Percentiles rank a stretch among this genome's conserved stretches.
Conservation (phyloP, 1,140 invertebrate genomes). For the Whitmania pigra region DNA sequence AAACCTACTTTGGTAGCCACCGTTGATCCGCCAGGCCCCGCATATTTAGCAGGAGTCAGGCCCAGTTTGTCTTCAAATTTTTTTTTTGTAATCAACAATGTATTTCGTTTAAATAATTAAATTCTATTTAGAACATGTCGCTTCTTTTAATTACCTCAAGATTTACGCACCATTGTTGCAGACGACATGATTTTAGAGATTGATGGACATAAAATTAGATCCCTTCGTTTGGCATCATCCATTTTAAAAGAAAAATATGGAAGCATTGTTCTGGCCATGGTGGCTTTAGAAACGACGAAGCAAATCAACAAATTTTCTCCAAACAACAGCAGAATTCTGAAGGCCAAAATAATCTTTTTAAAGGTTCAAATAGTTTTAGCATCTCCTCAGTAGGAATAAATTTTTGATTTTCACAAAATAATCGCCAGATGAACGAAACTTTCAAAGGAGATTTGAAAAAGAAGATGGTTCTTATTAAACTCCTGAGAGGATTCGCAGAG, state of each 20-base stretch:
- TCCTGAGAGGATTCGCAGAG: conserved; percentile 40
- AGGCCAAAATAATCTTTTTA: background rate
- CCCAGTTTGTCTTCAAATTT: conserved; percentile 28
- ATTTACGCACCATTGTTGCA: conserved; percentile 20
- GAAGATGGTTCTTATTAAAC: conserved; percentile 38
- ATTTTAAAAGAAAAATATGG: conserved; percentile 28
- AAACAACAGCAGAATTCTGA: background rate
- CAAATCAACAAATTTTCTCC: background rate
- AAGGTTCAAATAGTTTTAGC: background rate
- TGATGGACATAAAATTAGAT: conserved; percentile 29
- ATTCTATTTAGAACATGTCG: background rate
- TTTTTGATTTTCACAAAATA: background rate
- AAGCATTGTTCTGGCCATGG: conserved; percentile 29
- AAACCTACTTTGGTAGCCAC: conserved; percentile 31
- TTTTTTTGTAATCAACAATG: background rate
- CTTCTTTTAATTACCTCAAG: conserved; percentile 6
- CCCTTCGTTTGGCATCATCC: conserved; percentile 26
- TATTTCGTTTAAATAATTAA: conserved; percentile 1
- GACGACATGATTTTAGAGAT: conserved; percentile 38
- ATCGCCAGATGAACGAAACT: conserved; percentile 36
- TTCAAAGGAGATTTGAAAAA: conserved; percentile 37
- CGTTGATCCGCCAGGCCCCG: conserved; percentile 34
- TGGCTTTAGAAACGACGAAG: conserved; percentile 28
- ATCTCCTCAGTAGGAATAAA: background rate
- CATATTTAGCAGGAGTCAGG: conserved; percentile 33